Conservation (phyloP, 2,797 vertebrate genomes). For the Valencia hispanica region DNA sequence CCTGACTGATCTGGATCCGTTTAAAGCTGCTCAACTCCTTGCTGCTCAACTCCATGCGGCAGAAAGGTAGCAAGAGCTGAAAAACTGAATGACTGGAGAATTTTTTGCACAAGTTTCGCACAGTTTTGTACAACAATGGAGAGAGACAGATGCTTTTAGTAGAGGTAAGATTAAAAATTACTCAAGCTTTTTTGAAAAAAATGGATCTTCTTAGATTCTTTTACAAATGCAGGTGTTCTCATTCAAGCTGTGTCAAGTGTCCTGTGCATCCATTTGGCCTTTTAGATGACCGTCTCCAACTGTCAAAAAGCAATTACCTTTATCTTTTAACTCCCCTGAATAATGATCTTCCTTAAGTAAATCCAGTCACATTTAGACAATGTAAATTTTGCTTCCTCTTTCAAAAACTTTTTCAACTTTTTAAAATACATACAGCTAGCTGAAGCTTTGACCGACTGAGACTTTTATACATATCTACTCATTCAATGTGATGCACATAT, state of each 20-base stretch:
- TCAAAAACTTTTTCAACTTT: background rate
- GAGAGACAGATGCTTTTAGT: conserved; percentile 60
- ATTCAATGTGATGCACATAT: background rate
- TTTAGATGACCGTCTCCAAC: conserved; percentile 66
- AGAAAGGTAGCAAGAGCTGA: conserved; percentile 45
- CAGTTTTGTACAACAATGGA: conserved; percentile 41
- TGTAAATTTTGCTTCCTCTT: conserved; percentile 19
- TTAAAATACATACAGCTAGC: too few relatives aligned
- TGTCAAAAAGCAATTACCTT: conserved; percentile 58
- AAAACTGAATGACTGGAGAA: conserved; percentile 19
- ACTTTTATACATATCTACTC: background rate
- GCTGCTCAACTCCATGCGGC: conserved; percentile 36
- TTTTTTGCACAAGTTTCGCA: conserved; percentile 32
- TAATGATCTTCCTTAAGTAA: conserved; percentile 62
- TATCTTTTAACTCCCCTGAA: conserved; percentile 59
- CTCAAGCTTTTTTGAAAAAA: background rate
- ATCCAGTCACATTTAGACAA: conserved; percentile 35
- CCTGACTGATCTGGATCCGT: conserved; percentile 54
- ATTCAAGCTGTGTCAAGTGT: conserved; percentile 65
- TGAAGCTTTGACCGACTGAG: background rate
- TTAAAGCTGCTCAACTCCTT: too few relatives aligned
- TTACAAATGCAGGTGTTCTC: conserved; percentile 54
- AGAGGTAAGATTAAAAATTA: conserved; percentile 64
- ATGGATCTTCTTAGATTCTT: background rate
- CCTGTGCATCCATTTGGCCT: conserved; percentile 60